Percentiles rank a stretch among this genome's conserved stretches.
These are phyloP conservation scores for Thalpophila matura DNA, from an alignment of 2,888 invertebrate species.

Conservation along the genomic window DNA sequence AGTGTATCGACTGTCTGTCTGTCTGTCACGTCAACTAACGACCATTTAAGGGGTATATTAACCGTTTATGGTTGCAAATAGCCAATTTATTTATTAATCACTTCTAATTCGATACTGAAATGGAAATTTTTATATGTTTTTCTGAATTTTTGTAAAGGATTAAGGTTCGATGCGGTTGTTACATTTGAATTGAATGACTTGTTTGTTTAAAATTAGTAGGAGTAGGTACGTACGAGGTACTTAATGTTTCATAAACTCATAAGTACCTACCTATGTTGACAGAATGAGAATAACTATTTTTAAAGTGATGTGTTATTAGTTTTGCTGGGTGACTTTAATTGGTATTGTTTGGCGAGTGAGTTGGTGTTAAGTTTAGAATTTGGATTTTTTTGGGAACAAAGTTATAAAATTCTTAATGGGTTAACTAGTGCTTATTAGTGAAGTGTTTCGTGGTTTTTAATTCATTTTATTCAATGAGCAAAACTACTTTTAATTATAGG, in stretches of 20 bases:
- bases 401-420: not conserved
- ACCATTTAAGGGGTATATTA: constrained; percentile 82
- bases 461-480: no score
- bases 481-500: no score
- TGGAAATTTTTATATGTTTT: constrained; percentile 70
- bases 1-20: constrained; percentile 74
- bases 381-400: not conserved
- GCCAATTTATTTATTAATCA: constrained; percentile 80
- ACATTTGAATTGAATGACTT: constrained; percentile 52
- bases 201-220: constrained; percentile 35
- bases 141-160: constrained; percentile 44
- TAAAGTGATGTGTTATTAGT: constrained; percentile 6
- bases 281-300: constrained; percentile 23
- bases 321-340: constrained; percentile 9
- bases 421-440: not conserved
- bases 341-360: not conserved
- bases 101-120: constrained; percentile 69
- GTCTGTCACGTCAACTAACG: constrained; percentile 76
- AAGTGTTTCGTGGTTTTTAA: no score
- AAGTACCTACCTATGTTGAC: constrained; percentile 17
- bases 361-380: constrained; percentile 8
- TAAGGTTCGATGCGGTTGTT: constrained; percentile 38
- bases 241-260: constrained; percentile 27
- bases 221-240: not conserved
- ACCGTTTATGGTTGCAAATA: constrained; percentile 85